Base-by-base conservation (phyloP, 1,140 invertebrate genomes). In the Drosophila setifemur region DNA sequence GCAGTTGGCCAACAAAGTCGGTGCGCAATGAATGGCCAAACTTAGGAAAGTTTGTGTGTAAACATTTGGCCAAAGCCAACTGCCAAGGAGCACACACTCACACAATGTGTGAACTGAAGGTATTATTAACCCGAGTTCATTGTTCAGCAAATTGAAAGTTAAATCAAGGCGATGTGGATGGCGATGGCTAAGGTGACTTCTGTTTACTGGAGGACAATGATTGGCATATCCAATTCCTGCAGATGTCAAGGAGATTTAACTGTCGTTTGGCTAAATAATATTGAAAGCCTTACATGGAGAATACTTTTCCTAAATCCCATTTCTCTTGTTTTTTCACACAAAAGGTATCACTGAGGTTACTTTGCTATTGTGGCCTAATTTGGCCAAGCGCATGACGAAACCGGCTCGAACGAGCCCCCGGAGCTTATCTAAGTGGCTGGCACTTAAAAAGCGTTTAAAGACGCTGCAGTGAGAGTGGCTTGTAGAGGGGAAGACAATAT, bases 1-100 rank as follows among this genome's bases (percentile, higher is more conserved):
- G 70, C 73, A 52, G 33, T 72, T 63, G 42, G 66, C 68, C 49
- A 71, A 83, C 73, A 81, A 83, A 82, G 77, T 81, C 73, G 29
- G 47, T 58, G 28, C n/a, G n/a, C 54, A 44, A 54, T 39, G 81
- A 77, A 77, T 83, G 73, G 64, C 19, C 55, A 48, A 60, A 68
- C 57, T 77, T 75, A 45, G 50, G 35, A 68, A 67, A 53, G 45
- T 49, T 39, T 42, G 33, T 69, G 33, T 69, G 63, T 52, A 50
- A 69, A 73, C 60, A 67, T 58, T 64, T 47, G 60, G 39, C 60
- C 43, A 64, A 28, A 37, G 9, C 28, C 49, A 73, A 43, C 39
- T 50, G 40, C 18, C 18, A 42, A 18, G 12, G 12, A 25, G 43
- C 52, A 31, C 21, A 23, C 14, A 12, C 19, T 12, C 37, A 35